Percentiles rank a stretch among this genome's conserved stretches.
Evolutionary conservation across 2,113 vertebrate genomes (phyloP).

Genomic region (Cebus imitator): DNA sequence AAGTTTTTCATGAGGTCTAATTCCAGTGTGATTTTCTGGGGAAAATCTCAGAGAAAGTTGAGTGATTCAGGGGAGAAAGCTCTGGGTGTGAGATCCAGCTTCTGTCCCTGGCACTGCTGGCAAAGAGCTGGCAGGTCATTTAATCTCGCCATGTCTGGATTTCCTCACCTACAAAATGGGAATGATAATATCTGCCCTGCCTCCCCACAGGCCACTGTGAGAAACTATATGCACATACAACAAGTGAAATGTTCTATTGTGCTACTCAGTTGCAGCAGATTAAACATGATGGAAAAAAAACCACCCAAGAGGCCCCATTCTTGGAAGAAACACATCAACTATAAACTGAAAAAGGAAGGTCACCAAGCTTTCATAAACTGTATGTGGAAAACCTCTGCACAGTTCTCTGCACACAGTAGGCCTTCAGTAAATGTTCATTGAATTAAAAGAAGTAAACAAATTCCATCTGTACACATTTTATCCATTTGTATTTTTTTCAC

Average conservation of each 20-base stretch:
- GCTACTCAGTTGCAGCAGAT: not conserved
- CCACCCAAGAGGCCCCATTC: not conserved
- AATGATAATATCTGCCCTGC: conserved; percentile 57
- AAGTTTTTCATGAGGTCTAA: not conserved
- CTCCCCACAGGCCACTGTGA: not conserved
- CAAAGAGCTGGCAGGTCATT: conserved; percentile 58
- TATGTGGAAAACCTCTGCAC: not conserved
- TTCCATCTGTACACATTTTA: not conserved
- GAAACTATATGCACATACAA: not conserved
- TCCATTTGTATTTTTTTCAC: not conserved
- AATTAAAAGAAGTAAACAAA: not conserved
- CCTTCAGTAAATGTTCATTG: not conserved
- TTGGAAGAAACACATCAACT: conserved; percentile 1
- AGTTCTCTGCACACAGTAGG: not conserved
- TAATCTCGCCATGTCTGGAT: conserved; percentile 57
- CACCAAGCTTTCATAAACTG: not conserved
- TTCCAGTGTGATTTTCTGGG: not conserved
- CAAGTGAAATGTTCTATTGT: not conserved
- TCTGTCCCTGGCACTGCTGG: not conserved
- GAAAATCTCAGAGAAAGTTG: not conserved
- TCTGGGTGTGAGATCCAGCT: not conserved
- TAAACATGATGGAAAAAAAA: not conserved
- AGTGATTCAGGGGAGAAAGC: not conserved
- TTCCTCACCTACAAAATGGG: conserved; percentile 73
- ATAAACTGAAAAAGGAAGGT: not conserved